Percentiles rank a stretch among this genome's conserved stretches.
Conservation (phyloP, 2,888 invertebrate species). For the Mechanitis messenoides region DNA sequence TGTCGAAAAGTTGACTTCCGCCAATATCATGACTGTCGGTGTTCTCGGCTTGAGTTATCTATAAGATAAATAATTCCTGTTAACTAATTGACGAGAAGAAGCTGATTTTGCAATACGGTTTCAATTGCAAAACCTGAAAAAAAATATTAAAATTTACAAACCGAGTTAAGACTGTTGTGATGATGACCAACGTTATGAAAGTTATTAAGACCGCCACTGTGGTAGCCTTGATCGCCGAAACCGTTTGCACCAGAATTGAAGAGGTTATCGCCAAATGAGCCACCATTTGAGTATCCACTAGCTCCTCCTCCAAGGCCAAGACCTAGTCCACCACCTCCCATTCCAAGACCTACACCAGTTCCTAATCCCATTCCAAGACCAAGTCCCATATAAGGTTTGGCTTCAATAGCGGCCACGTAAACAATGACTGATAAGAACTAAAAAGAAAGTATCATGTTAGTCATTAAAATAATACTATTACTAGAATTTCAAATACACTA, state of each 20-base stretch:
- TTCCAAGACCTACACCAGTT: conserved; percentile 7
- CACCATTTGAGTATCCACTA: conserved; percentile 16
- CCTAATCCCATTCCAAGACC: conserved; percentile 5
- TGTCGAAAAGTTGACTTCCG: conserved; percentile 6
- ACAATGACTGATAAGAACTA: background rate
- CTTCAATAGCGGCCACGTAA: no score
- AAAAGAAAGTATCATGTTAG: no score
- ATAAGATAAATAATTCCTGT: background rate
- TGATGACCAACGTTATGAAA: no score
- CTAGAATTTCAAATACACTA: no score
- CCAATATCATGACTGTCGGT: conserved; percentile 11
- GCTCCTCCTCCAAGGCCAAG: background rate
- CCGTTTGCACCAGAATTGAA: conserved; percentile 22
- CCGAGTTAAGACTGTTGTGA: conserved; percentile 24
- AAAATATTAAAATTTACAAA: conserved; percentile 18
- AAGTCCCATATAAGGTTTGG: background rate
- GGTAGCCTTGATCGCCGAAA: no score
- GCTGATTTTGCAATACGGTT: background rate
- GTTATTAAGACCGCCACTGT: no score
- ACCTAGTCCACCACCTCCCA: conserved; percentile 6
- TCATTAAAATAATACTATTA: no score
- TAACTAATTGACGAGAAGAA: no score
- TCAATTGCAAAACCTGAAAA: background rate
- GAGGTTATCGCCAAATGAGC: conserved; percentile 16
- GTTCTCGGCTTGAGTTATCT: conserved; percentile 16